phyloP scores from a whole-genome alignment of 2,797 vertebrate genomes.

The Nasua narica region DNA sequence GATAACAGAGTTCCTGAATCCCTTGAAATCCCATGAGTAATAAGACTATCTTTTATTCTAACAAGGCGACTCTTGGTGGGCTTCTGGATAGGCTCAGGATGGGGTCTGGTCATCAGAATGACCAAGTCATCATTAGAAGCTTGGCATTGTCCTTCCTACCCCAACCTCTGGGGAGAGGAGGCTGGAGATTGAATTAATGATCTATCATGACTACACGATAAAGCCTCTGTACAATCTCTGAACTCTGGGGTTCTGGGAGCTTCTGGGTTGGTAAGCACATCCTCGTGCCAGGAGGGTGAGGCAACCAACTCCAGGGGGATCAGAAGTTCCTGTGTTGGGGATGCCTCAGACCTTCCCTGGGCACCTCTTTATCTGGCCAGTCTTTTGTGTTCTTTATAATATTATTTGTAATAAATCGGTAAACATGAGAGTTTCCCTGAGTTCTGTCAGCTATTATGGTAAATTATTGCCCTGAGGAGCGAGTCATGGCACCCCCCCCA shows the following conservation, averaged over 20 bases:
- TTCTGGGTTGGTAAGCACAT: not conserved
- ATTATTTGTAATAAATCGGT: not conserved
- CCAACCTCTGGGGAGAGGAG: not conserved
- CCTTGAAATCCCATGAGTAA: not conserved
- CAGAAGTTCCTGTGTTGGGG: not conserved
- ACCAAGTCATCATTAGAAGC: not conserved
- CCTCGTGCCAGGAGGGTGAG: not conserved
- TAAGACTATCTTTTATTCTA: not conserved
- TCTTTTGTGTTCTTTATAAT: not conserved
- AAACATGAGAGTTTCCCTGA: not conserved
- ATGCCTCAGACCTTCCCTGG: not conserved
- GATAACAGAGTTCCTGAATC: not conserved
- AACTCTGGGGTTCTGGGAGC: too few species aligned
- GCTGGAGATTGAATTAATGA: not conserved
- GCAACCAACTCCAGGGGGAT: not conserved
- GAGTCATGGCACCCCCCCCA: not conserved
- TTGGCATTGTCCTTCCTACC: not conserved
- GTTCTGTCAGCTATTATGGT: not conserved
- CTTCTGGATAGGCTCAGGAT: not conserved
- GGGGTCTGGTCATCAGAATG: not conserved
- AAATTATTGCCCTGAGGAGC: not conserved
- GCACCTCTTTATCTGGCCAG: not conserved
- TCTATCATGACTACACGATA: not conserved
- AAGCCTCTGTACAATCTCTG: too few species aligned
- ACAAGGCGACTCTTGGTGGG: not conserved